Base-by-base conservation (phyloP, 1,140 invertebrate genomes). In the Formica exsecta region DNA sequence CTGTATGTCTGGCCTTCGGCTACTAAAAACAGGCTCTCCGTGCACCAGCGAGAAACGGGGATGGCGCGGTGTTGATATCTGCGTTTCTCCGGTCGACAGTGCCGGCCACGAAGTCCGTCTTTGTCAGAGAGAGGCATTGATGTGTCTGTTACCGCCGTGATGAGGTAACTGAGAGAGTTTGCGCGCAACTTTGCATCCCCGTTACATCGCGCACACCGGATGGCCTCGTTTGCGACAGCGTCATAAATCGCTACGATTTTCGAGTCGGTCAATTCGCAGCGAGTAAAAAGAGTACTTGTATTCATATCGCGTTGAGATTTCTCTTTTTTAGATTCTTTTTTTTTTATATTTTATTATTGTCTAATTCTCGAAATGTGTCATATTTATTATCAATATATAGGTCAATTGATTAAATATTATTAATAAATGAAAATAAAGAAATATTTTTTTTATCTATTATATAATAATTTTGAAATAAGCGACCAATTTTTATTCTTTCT, bases 71-170 rank as follows among this genome's bases (percentile, higher is more conserved):
- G 68, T 83, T 83, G 79, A 83, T 83, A 83, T 83, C 79, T 83
- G 68, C 68, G 11, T 83, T 83, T 83, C 79, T 83, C 79, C 54
- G 54, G 54, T 83, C 68, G 66, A 73, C 79, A 74, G 79, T 74
- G 25, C 79, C 68, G 68, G 79, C 79, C 68, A 74, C 79, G 79
- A 83, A 83, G 79, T 83, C 79, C 38, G 79, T 83, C 79, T 83
- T 83, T 83, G 79, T 83, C 79, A 74, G 68, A 44, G 57, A 61
- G 54, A 73, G 8, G 68, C 79, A 83, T 83, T 83, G 79, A 83
- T 83, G 79, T 74, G 79, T 83, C 68, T 38, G 79, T 83, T 83
- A 61, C 77, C 66, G 51, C 76, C 29, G 71, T 54, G 66, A 44
- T 29, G 68, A 61, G 68, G 79, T 83, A 83, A 83, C 79, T 41